Evolutionary conservation across 2,888 invertebrate genomes (phyloP), one percentile per base, ranked within the genome.

Genomic region (Gymnosoma rotundatum): DNA sequence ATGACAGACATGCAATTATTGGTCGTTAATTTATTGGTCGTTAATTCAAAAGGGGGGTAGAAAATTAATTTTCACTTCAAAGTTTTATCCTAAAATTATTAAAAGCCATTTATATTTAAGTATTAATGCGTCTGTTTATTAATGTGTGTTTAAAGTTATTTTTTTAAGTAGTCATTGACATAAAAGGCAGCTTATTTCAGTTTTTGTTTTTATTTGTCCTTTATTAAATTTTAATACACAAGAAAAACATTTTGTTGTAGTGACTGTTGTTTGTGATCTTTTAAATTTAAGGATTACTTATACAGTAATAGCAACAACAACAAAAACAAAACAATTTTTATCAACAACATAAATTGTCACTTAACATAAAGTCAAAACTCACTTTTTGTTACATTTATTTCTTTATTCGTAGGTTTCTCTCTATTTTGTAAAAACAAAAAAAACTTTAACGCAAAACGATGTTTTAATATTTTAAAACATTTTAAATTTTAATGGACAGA

Each of bases 321-420:
- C 50, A 58, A 61, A 3, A 58, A 63, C 21, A 38, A 67, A 10
- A 32, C 6, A 32, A 4, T 58, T 18, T 52, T 56, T 64, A 72
- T 32, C 74, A 75, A 45, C 82, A 72, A 82, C 81, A 79, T 73
- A 78, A 81, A 81, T 82, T 78, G 80, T 60, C 80, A 82, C 81
- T 85, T 85, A 82, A 85, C 54, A 67, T 50, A 18, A 75, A 72
- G 58, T 42, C 61, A 67, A 54, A 52, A 67, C 32, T 61, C 38
- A 32, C 42, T 42, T 12, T 58, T 70, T n/a, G 45, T 48, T 1
- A 32, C 45, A 14, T 48, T n/a, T n/a, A 14, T 14, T 21, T 42
- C 18, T 42, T 42, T 7, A 42, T 42, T 42, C 12, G 1, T 12
- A 12, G 20, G 20, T 50, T 36, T 25, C 4, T 48, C 16, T 12